Conservation (phyloP, 1,140 invertebrate species). For the Sycobia sp. region DNA sequence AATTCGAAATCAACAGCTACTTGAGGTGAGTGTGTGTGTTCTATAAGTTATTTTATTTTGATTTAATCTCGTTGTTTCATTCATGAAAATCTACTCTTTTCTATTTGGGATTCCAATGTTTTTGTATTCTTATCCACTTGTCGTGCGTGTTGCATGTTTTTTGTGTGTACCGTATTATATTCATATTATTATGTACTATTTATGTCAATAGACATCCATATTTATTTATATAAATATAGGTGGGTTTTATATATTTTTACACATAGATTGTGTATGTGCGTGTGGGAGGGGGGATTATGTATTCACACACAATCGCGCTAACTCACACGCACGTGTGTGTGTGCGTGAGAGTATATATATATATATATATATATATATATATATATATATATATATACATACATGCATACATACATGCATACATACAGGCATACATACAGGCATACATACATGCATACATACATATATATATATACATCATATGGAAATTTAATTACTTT, state of each 20-base stretch:
- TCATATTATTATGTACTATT: slow-evolving; percentile 45
- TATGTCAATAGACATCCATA: slow-evolving; percentile 40
- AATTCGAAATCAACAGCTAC: slow-evolving; percentile 72
- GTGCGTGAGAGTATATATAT: not conserved
- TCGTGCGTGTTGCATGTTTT: slow-evolving; percentile 62
- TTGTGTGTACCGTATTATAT: slow-evolving; percentile 57
- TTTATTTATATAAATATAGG: slow-evolving; percentile 28
- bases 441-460: slow-evolving; percentile 24
- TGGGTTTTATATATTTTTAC: slow-evolving; percentile 17
- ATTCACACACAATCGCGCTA: not conserved
- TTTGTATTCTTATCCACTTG: slow-evolving; percentile 59
- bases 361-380: slow-evolving; percentile 4
- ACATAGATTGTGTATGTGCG: not conserved
- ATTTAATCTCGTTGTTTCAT: slow-evolving; percentile 50
- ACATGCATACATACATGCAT: slow-evolving; percentile 13
- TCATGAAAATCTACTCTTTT: slow-evolving; percentile 55
- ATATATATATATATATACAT: slow-evolving; percentile 19
- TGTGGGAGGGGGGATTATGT: too few relatives aligned
- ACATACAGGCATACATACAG: not conserved
- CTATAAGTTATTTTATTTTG: slow-evolving; percentile 24
- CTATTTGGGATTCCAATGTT: slow-evolving; percentile 56
- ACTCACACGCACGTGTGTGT: not conserved
- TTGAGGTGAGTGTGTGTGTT: slow-evolving; percentile 64
- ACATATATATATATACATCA: slow-evolving; percentile 36
- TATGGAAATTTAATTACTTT: too few relatives aligned